Percentiles rank a stretch among this genome's conserved stretches.
phyloP scores from a whole-genome alignment of 2,113 vertebrate species.

The Platycercus adscitus region DNA sequence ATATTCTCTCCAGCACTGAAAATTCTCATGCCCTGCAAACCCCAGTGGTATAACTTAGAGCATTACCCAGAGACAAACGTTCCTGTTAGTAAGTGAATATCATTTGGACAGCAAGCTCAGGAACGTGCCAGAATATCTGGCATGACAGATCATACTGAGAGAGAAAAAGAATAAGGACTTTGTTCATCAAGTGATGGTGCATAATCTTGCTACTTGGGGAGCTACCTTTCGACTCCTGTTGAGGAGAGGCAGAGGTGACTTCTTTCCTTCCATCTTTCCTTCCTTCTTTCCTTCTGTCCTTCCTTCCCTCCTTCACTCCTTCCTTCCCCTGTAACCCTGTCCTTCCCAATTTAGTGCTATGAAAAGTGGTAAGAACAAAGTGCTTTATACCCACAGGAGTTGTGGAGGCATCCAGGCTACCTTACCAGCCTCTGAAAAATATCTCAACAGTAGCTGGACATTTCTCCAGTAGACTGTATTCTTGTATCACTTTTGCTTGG shows the following conservation, averaged over 20 bases:
- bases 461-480: not conserved
- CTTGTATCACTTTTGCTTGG: not conserved
- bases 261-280: fast-evolving
- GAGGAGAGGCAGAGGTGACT: not conserved
- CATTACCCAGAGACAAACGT: conserved; percentile 61
- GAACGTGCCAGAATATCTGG: conserved; percentile 35
- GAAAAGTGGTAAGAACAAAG: not conserved
- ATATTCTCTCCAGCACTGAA: conserved; percentile 50
- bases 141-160: not conserved
- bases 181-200: not conserved
- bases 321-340: fast-evolving
- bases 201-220: not conserved
- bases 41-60: conserved; percentile 22
- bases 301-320: no score
- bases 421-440: not conserved
- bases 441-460: not conserved
- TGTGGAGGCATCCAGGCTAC: not conserved
- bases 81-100: conserved; percentile 47
- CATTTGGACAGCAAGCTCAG: conserved; percentile 29
- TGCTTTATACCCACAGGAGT: not conserved
- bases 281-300: no score
- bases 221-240: not conserved
- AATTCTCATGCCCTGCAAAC: conserved; percentile 77
- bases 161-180: conserved; percentile 49
- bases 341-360: not conserved